Evolutionary conservation across 2,888 invertebrate genomes (phyloP).

Genomic region (Conomelus anceps): DNA sequence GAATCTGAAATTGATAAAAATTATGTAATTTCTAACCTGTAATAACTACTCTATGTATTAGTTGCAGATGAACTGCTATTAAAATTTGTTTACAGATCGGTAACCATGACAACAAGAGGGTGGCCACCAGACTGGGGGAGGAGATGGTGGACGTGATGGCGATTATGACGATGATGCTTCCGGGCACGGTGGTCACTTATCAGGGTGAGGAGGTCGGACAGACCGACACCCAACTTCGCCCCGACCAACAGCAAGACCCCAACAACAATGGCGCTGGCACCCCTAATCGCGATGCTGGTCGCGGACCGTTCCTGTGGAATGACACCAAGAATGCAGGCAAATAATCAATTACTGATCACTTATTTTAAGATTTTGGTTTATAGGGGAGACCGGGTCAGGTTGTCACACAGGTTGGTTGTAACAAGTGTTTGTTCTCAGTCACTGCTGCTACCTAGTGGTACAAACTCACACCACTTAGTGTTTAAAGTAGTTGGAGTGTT

Average conservation of each 20-base stretch:
- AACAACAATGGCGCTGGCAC: slow-evolving; percentile 32
- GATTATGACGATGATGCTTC: slow-evolving; percentile 72
- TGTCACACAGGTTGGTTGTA: no score
- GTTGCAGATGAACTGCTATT: no score
- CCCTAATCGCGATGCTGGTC: slow-evolving; percentile 54
- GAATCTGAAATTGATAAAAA: no score
- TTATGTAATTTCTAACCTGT: no score
- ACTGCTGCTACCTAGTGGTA: no score
- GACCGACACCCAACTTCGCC: slow-evolving; percentile 50
- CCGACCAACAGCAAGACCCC: slow-evolving; percentile 51
- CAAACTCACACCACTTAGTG: no score
- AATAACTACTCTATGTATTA: no score
- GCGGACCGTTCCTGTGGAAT: slow-evolving; percentile 63
- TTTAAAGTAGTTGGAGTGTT: no score
- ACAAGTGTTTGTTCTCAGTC: no score
- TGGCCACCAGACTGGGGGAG: slow-evolving; percentile 60
- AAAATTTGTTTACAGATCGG: slow-evolving; percentile 55
- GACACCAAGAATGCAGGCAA: slow-evolving; percentile 49
- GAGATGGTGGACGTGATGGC: slow-evolving; percentile 71
- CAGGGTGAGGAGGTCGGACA: slow-evolving; percentile 80
- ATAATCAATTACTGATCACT: no score
- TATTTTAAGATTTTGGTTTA: no score
- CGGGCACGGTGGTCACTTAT: slow-evolving; percentile 79
- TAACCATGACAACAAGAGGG: slow-evolving; percentile 67
- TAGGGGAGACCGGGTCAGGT: no score